A percentile compares a stretch with the other conserved stretches of the same genome.
These are phyloP conservation scores for Neosalanx taihuensis DNA, from an alignment of 2,797 vertebrate species.

Conservation along the genomic window DNA sequence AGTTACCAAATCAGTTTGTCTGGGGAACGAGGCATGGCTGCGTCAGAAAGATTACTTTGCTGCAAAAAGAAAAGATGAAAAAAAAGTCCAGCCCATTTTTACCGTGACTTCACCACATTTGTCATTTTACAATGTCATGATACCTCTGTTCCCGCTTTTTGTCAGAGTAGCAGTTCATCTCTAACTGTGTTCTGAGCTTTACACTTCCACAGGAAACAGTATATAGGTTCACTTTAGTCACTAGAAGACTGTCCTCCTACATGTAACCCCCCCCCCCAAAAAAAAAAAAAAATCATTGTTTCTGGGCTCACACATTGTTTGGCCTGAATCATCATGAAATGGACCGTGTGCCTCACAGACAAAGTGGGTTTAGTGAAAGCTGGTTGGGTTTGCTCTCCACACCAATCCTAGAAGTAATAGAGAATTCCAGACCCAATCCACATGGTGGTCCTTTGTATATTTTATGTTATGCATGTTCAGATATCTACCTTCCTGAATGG, in stretches of 20 bases:
- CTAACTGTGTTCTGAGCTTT: not conserved
- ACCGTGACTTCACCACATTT: conserved; percentile 14
- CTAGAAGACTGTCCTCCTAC: not conserved
- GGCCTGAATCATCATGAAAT: not conserved
- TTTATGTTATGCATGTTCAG: not conserved
- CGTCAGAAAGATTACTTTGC: conserved; percentile 44
- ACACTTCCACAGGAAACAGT: not conserved
- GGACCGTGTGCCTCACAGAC: not conserved
- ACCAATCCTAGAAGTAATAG: not conserved
- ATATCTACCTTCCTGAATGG: not conserved
- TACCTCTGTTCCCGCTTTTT: not conserved
- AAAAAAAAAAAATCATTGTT: too few relatives aligned
- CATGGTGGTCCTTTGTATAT: not conserved
- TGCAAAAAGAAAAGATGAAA: conserved; percentile 24
- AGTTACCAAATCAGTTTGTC: conserved; percentile 59
- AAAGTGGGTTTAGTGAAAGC: not conserved
- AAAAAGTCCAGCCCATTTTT: conserved; percentile 22
- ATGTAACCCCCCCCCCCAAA: too few relatives aligned
- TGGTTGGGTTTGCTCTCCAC: not conserved
- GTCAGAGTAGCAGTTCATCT: not conserved
- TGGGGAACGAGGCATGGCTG: conserved; percentile 26
- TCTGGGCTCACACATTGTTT: not conserved
- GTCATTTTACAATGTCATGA: conserved; percentile 21
- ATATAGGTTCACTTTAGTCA: not conserved
- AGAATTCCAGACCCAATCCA: not conserved